Percentiles rank a stretch among this genome's conserved stretches.
phyloP scores from a whole-genome alignment of 2,888 invertebrate genomes.

The Drosophila cyrtoloma region DNA sequence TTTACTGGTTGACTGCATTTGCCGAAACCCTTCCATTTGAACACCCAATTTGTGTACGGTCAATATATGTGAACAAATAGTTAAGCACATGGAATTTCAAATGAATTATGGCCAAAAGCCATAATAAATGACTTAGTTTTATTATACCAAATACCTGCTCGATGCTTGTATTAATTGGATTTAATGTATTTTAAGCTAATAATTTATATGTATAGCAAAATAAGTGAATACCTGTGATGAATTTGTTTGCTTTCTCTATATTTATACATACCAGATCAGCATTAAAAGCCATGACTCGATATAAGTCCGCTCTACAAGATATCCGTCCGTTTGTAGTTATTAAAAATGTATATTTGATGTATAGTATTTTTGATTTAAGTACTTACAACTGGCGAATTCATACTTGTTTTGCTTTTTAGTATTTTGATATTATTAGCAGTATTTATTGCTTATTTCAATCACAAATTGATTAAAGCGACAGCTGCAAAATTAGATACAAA shows the following conservation, averaged over 20 bases:
- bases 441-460: constrained; percentile 13
- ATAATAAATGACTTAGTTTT: constrained; percentile 27
- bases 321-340: background rate
- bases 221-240: background rate
- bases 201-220: background rate
- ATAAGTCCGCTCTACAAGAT: background rate
- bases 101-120: constrained; percentile 20
- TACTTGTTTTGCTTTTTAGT: background rate
- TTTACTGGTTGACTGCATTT: constrained; percentile 45
- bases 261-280: background rate
- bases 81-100: constrained; percentile 19
- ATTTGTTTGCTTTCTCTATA: background rate
- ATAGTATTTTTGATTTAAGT: constrained; percentile 3
- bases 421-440: constrained; percentile 1
- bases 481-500: constrained; percentile 48
- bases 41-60: constrained; percentile 32
- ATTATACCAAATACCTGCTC: background rate
- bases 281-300: background rate
- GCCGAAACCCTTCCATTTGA: constrained; percentile 35
- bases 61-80: constrained; percentile 24
- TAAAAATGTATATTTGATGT: background rate
- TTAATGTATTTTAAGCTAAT: background rate
- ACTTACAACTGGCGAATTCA: background rate
- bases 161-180: background rate
- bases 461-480: constrained; percentile 26